Evolutionary conservation across 1,140 invertebrate genomes (phyloP), one percentile per base, ranked within the genome.

Genomic region (Galleria mellonella): DNA sequence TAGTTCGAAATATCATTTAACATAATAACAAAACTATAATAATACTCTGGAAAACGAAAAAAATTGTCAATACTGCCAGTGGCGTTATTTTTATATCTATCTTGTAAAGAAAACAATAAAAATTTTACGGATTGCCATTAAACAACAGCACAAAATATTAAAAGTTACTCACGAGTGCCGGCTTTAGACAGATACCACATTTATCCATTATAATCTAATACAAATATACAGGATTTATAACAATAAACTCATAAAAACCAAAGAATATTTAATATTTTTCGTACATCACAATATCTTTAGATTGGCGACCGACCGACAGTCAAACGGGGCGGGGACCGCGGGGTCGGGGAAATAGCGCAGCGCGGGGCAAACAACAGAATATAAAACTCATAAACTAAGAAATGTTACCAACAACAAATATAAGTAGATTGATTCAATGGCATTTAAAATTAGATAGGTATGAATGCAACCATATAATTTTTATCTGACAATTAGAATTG

Each of bases 81-180:
- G 41, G 55, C 62, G 64, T 77, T 79, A 79, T 76, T 81, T 77
- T 73, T 69, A 67, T 76, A 68, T 63, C 72, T 68, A 70, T 67
- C 62, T 53, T 51, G 43, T 62, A 75, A 84, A 73, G 70, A 84
- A 83, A 83, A 84, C 77, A 83, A 84, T 81, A 77, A 82, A 49
- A 43, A 72, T 23, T 23, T 23, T 23, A 23, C 17, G 17, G 17
- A 23, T 23, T 23, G n/a, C 6, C 17, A 6, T 23, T 2, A 72
- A 70, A 74, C 55, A 60, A 56, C 50, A 50, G 44, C 32, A 39
- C 11, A 48, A 38, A 43, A 51, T 30, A 32, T 39, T 39, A 28
- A 50, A 33, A 60, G 37, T 43, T 65, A 75, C 78, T 75, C 55
- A 84, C 81, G 55, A 70, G 70, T 23, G 71, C 75, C 17, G 72